phyloP scores from a whole-genome alignment of 2,113 vertebrate species.

The Craseonycteris thonglongyai region DNA sequence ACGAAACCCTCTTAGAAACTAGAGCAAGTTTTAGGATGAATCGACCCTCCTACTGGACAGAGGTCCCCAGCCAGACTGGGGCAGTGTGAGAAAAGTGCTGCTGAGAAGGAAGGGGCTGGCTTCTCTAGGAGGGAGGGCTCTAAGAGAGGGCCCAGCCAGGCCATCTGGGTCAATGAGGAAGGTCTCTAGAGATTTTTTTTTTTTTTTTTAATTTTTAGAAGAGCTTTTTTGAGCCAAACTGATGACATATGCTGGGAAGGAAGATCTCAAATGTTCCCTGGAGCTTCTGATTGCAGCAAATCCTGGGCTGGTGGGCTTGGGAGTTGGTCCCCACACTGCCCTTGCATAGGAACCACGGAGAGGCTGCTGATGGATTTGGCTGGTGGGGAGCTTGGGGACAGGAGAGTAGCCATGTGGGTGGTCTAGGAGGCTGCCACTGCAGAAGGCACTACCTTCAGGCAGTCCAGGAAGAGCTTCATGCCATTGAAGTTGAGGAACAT shows the following conservation, averaged over 20 bases:
- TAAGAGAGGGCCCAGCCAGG: not conserved
- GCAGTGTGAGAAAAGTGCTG: not conserved
- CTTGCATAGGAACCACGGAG: not conserved
- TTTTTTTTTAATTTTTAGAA: too few relatives aligned
- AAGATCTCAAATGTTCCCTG: too few relatives aligned
- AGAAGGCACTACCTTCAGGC: constrained; percentile 85
- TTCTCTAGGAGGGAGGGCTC: not conserved
- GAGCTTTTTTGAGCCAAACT: too few relatives aligned
- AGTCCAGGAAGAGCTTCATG: constrained; percentile 97
- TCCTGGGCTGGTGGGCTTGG: not conserved
- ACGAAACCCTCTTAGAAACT: not conserved
- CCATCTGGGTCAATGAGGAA: too few relatives aligned
- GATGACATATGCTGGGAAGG: too few relatives aligned
- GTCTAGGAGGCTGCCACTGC: fast-evolving
- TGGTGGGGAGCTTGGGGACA: not conserved
- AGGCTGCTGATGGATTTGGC: not conserved
- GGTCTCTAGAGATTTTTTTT: not conserved
- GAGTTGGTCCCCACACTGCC: not conserved
- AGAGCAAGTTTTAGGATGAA: not conserved
- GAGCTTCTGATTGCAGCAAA: not conserved
- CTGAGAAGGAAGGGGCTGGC: not conserved
- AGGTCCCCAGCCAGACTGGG: not conserved
- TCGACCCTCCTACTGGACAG: not conserved
- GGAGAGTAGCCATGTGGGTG: fast-evolving
- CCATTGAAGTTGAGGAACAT: constrained; percentile 97